phyloP scores from a whole-genome alignment of 2,888 invertebrate species.

The Machimus rusticus region DNA sequence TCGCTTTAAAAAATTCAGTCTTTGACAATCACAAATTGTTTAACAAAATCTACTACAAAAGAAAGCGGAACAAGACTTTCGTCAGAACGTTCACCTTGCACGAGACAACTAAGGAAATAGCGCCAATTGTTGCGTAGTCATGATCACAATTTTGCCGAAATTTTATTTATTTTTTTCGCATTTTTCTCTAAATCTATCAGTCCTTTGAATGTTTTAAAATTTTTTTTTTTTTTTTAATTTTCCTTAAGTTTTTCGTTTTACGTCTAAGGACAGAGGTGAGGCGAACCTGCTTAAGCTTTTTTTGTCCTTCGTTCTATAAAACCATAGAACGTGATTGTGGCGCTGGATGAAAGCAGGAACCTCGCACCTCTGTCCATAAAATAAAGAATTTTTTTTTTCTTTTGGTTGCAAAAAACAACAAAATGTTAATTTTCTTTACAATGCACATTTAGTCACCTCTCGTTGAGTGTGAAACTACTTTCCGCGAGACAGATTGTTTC shows the following conservation, averaged over 20 bases:
- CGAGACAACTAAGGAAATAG: slow-evolving; percentile 1
- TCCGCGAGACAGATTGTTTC: not conserved
- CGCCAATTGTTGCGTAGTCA: slow-evolving; percentile 35
- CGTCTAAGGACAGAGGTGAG: not conserved
- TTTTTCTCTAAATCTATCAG: slow-evolving; percentile 37
- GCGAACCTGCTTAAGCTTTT: not conserved
- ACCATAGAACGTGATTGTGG: not conserved
- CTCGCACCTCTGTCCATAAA: not conserved
- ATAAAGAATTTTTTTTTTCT: not conserved
- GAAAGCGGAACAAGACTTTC: slow-evolving; percentile 46
- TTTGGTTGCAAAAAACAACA: not conserved
- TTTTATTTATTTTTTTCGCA: not conserved
- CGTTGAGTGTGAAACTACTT: not conserved
- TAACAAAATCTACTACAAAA: slow-evolving; percentile 51
- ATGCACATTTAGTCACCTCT: not conserved
- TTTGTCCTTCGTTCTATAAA: not conserved
- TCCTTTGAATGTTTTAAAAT: slow-evolving; percentile 26
- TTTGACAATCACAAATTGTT: slow-evolving; percentile 56
- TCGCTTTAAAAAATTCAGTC: slow-evolving; percentile 53
- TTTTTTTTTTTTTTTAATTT: not conserved
- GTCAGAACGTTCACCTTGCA: not conserved
- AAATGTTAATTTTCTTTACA: not conserved
- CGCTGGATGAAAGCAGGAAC: not conserved
- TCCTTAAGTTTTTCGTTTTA: not conserved
- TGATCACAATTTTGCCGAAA: slow-evolving; percentile 36